Evolutionary conservation across 2,113 vertebrate genomes (phyloP), one percentile per base, ranked within the genome.

Genomic region (Melanotaenia duboulayi): DNA sequence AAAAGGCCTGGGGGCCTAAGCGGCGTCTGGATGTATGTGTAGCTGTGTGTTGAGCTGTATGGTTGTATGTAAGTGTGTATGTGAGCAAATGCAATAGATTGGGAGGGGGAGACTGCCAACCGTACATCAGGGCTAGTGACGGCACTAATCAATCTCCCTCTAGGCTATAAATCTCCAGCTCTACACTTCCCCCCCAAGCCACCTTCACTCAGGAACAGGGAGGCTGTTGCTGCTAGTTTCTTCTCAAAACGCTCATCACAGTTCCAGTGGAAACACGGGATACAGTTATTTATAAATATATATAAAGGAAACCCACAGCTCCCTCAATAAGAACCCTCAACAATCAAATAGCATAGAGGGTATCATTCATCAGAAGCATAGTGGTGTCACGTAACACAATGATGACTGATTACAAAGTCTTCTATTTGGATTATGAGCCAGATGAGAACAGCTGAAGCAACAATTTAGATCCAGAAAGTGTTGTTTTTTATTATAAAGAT

Each of bases 61-160:
- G 62, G 71, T 19, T 78, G 74, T 42, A 42, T 76, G 62, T 69
- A 68, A 57, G 71, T 63, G 71, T 72, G 84, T 68, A 67, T 81
- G 66, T 76, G 87, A 75, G 81, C 73, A 71, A 83, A 86, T 76
- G 81, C 32, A 32, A 89, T 81, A 89, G 79, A 68, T 71, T 64
- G 81, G 82, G 88, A 82, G 82, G 83, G 81, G 64, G 73, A 88
- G 82, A 89, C 87, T 90, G 92, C 91, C 93, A 94, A 85, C 86
- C 80, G 83, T 91, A 93, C 90, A 94, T 93, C 93, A 93, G 90
- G 91, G 87, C 90, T 84, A 69, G 87, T 94, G 94, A 93, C 86
- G 90, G 91, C 89, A 79, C 85, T 92, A 93, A 94, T 94, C 93
- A 93, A 93, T 94, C 92, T 94, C 90, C 88, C 92, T 87, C 86